Evolutionary conservation across 2,888 invertebrate species (phyloP).

Genomic region (Melitaea athalia): DNA sequence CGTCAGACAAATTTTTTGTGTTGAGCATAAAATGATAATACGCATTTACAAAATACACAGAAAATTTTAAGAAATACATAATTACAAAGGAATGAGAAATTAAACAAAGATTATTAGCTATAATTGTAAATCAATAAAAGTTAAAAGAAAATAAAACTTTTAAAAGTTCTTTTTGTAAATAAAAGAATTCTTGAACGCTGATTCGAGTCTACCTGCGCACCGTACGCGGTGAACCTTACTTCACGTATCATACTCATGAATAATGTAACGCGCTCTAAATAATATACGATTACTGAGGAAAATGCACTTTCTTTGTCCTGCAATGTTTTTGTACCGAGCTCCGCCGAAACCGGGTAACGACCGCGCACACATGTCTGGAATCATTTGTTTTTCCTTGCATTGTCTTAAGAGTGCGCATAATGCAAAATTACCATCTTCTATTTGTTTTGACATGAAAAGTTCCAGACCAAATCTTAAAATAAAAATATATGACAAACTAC

Average conservation of each 20-base stretch:
- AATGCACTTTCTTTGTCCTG: conserved; percentile 78
- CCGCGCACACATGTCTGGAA: conserved; percentile 41
- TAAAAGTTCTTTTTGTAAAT: conserved; percentile 1
- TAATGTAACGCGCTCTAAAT: conserved; percentile 77
- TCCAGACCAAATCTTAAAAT: no score
- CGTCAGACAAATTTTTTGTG: no score
- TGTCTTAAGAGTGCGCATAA: no score
- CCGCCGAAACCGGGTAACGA: conserved; percentile 58
- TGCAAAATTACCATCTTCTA: no score
- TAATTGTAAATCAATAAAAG: neutral
- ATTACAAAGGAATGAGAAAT: neutral
- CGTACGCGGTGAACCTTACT: conserved; percentile 68
- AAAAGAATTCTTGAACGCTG: conserved; percentile 13
- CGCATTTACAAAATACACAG: no score
- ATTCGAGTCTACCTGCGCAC: conserved; percentile 44
- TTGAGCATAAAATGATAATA: no score
- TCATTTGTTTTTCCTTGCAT: conserved; percentile 4
- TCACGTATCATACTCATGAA: conserved; percentile 76
- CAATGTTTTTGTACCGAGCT: conserved; percentile 45
- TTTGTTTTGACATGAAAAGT: no score
- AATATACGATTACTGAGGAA: conserved; percentile 75
- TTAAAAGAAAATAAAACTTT: neutral
- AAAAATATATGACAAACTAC: no score
- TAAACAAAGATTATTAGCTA: neutral
- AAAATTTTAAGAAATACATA: no score